Percentiles rank a stretch among this genome's conserved stretches.
Evolutionary conservation across 2,888 invertebrate species (phyloP).

Genomic region (Cosmia trapezina): DNA sequence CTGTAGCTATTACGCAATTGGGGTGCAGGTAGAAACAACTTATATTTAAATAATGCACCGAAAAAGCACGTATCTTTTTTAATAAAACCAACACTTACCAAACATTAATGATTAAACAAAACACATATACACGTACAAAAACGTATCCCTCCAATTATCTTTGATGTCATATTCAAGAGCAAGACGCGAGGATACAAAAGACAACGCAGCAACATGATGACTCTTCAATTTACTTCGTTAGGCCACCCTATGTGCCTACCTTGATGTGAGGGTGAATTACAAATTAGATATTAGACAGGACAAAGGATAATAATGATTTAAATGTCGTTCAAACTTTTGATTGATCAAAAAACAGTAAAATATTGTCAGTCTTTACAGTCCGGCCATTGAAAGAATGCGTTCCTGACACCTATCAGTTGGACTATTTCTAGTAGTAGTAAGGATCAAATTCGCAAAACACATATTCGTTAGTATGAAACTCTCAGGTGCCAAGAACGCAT

Average conservation of each 20-base stretch:
- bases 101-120: conserved; percentile 13
- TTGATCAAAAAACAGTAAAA: not conserved
- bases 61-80: not conserved
- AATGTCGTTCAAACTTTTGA: conserved; percentile 11
- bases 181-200: conserved; percentile 75
- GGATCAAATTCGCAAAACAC: too few relatives aligned
- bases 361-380: not conserved
- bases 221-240: conserved; percentile 83
- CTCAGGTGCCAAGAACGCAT: too few relatives aligned
- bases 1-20: too few relatives aligned
- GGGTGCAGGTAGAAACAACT: too few relatives aligned
- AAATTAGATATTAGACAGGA: conserved; percentile 65
- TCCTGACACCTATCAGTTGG: too few relatives aligned
- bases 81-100: not conserved
- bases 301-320: conserved; percentile 30
- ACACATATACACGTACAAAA: conserved; percentile 17
- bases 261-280: conserved; percentile 79
- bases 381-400: too few relatives aligned
- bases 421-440: too few relatives aligned
- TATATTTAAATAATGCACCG: not conserved
- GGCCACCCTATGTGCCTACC: conserved; percentile 70
- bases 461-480: too few relatives aligned
- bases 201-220: conserved; percentile 71
- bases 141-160: conserved; percentile 62
- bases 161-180: conserved; percentile 75